These are phyloP conservation scores for Chelidonichthys spinosus DNA, from an alignment of 2,797 vertebrate species.

Conservation along the genomic window DNA sequence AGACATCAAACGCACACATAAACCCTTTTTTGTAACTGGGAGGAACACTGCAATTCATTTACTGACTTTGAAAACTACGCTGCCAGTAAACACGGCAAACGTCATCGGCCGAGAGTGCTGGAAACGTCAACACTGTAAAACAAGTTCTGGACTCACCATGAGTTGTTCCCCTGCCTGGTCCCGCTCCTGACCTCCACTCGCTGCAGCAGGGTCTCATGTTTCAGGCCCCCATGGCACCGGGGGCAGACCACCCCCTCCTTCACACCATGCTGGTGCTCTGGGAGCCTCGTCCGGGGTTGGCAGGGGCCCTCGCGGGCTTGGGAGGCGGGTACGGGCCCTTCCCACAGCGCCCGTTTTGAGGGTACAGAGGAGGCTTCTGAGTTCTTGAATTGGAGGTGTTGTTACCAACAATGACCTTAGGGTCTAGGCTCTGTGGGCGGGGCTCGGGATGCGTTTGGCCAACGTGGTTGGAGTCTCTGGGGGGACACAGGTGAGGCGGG, in stretches of 20 bases:
- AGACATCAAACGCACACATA: conserved; percentile 68
- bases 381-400: conserved; percentile 67
- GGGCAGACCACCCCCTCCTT: conserved; percentile 67
- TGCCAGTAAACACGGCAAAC: conserved; percentile 73
- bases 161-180: conserved; percentile 74
- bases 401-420: conserved; percentile 62
- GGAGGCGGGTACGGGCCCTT: conserved; percentile 61
- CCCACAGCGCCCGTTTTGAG: conserved; percentile 78
- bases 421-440: conserved; percentile 63
- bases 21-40: conserved; percentile 54
- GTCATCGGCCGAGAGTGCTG: conserved; percentile 58
- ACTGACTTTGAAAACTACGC: conserved; percentile 67
- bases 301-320: conserved; percentile 66
- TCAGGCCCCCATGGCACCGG: conserved; percentile 69
- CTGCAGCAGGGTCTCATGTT: conserved; percentile 76
- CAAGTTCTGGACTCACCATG: conserved; percentile 71
- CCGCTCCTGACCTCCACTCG: conserved; percentile 67
- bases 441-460: conserved; percentile 39
- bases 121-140: conserved; percentile 69
- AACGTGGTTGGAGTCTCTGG: conserved; percentile 62
- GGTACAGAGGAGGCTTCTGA: conserved; percentile 82
- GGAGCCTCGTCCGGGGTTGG: conserved; percentile 72
- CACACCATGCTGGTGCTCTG: conserved; percentile 83
- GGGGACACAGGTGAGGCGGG: conserved; percentile 63
- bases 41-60: conserved; percentile 73